phyloP scores from a whole-genome alignment of 2,888 invertebrate species.

The Cantharis rustica region DNA sequence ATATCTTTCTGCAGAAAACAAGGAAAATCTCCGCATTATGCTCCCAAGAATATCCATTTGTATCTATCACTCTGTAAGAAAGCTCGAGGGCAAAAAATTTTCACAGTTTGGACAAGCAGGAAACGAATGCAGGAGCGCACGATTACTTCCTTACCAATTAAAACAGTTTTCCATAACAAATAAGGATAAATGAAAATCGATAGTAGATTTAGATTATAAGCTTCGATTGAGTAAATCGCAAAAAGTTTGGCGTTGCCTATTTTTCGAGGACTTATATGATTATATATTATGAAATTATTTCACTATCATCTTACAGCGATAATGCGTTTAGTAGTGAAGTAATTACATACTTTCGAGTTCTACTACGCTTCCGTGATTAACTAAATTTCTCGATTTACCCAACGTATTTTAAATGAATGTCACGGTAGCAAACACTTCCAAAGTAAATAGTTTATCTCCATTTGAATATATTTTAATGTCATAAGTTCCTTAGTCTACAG shows the following conservation, averaged over 20 bases:
- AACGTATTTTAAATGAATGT: background rate
- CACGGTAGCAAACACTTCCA: background rate
- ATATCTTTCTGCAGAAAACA: background rate
- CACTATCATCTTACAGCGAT: background rate
- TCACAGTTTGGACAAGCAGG: background rate
- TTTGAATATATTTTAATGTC: background rate
- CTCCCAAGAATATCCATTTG: background rate
- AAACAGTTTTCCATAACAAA: background rate
- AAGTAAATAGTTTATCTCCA: background rate
- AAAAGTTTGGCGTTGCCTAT: background rate
- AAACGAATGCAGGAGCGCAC: background rate
- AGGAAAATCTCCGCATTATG: background rate
- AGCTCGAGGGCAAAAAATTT: background rate
- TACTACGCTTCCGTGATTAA: background rate
- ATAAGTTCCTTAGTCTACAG: background rate
- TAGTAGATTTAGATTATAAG: background rate
- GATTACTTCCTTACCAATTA: background rate
- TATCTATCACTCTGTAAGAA: background rate
- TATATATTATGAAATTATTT: background rate
- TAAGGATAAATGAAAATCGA: background rate
- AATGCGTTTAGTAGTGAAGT: background rate
- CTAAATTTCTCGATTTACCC: background rate
- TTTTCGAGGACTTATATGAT: background rate
- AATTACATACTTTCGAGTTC: background rate
- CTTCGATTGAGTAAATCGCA: background rate